Base-by-base conservation (phyloP, 2,888 invertebrate species). In the Brenthis daphne region DNA sequence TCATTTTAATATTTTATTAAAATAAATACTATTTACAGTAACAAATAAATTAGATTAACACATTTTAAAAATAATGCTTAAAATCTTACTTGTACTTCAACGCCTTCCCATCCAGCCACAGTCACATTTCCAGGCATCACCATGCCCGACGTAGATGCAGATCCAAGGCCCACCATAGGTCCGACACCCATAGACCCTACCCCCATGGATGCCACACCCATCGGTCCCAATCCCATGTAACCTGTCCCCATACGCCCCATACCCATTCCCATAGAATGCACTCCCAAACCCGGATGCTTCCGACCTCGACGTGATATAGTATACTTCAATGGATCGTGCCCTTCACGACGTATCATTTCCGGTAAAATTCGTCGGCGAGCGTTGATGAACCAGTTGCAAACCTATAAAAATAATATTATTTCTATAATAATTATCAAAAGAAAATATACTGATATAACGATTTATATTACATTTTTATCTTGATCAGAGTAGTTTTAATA, bases 371-470 rank as follows among this genome's bases (percentile, higher is more conserved):
- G 94, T 4, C 98, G 95, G 6, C 98, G 95, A 0, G 98, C 98
- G 86, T 98, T 98, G 71, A 98, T 98, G 82, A 98, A 98, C 98
- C 98, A 98, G 87, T 98, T 98, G 92, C 98, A 98, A 0, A 98
- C 94, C 94, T 94, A 54, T 43, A 14, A 60, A 47, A 47, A 14
- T 50, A 6, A 13, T 43, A 13, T 43, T 16, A 43, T 43, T 8
- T 37, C 2, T 2, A 11, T 43, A 20, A 16, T 12, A 16, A 57
- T 16, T 0, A 57, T 54, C 20, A 3, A 11, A 54, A 11, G 24
- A 4, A 11, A 24, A 3, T 24, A 24, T 29, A 29, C 29, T 29
- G 29, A 29, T 29, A 3, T 29, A 29, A 29, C 3, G 29, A 29
- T 29, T 29, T 29, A 29, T 29, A 3, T 29, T 4, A 29, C 5